Conservation (phyloP, 2,888 invertebrate genomes). For the Temnothorax unifasciatus region DNA sequence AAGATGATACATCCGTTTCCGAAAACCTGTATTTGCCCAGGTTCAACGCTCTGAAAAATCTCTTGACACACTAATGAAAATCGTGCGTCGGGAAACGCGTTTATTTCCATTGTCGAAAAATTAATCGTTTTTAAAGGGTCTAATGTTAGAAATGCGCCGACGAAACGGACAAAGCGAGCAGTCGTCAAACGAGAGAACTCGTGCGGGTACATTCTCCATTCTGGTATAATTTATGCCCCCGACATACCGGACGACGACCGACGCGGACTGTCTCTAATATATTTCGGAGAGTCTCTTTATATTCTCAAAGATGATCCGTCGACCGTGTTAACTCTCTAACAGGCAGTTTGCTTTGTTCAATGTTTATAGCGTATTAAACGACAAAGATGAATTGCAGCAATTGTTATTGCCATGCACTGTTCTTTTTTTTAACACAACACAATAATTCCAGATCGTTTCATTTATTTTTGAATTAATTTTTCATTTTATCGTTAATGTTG, state of each 20-base stretch:
- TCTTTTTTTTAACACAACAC: not conserved
- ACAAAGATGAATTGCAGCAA: not conserved
- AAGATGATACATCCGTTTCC: not conserved
- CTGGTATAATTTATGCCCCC: conserved; percentile 53
- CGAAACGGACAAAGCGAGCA: conserved; percentile 65
- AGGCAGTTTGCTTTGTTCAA: conserved; percentile 31
- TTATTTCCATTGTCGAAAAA: conserved; percentile 70
- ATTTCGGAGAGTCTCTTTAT: conserved; percentile 49
- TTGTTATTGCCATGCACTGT: conserved; percentile 1
- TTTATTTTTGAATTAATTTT: conserved; percentile 7
- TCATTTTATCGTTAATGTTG: conserved; percentile 12
- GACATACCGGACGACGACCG: conserved; percentile 39
- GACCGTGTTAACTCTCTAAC: conserved; percentile 43
- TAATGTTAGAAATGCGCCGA: conserved; percentile 70
- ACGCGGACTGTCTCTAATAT: conserved; percentile 43
- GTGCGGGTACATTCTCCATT: conserved; percentile 70
- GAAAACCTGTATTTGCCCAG: not conserved
- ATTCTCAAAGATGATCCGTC: conserved; percentile 47
- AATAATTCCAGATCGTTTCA: not conserved
- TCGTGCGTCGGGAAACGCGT: conserved; percentile 51
- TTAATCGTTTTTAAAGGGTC: conserved; percentile 72
- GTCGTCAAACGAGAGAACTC: conserved; percentile 69
- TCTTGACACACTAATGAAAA: not conserved
- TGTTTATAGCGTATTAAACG: conserved; percentile 31
- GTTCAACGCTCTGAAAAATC: not conserved